Evolutionary conservation across 2,113 vertebrate genomes (phyloP).

Genomic region (Hepsetus odoe): DNA sequence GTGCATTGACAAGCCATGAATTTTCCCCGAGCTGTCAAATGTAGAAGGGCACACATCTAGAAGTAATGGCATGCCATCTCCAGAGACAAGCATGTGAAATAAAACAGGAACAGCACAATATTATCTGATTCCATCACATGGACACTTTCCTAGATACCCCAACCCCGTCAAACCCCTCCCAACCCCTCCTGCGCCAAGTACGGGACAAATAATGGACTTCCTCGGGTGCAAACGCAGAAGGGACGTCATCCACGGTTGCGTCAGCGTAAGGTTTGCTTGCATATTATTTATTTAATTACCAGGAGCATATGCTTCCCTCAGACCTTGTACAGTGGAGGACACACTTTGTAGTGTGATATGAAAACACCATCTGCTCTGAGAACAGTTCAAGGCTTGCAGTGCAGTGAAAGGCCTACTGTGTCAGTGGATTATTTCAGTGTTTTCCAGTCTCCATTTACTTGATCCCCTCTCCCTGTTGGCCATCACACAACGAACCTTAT

Average conservation of each 20-base stretch:
- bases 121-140: slow-evolving; percentile 59
- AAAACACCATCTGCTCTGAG: slow-evolving; percentile 81
- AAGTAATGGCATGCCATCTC: slow-evolving; percentile 64
- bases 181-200: neutral
- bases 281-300: slow-evolving; percentile 67
- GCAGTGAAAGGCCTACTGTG: slow-evolving; percentile 66
- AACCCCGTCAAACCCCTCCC: neutral
- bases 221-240: slow-evolving; percentile 4
- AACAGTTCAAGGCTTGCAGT: slow-evolving; percentile 69
- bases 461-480: slow-evolving; percentile 46
- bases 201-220: slow-evolving; percentile 23
- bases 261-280: slow-evolving; percentile 39
- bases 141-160: slow-evolving; percentile 16
- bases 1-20: slow-evolving; percentile 69
- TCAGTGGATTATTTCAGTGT: slow-evolving; percentile 73
- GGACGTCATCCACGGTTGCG: neutral
- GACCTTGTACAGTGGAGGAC: slow-evolving; percentile 69
- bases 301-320: slow-evolving; percentile 73
- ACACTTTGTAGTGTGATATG: slow-evolving; percentile 74
- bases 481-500: slow-evolving; percentile 70
- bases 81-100: slow-evolving; percentile 33
- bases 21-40: slow-evolving; percentile 71
- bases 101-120: slow-evolving; percentile 39
- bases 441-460: slow-evolving; percentile 68
- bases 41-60: slow-evolving; percentile 61